Base-by-base conservation (phyloP, 2,888 invertebrate species). In the Anthoptus insignis region DNA sequence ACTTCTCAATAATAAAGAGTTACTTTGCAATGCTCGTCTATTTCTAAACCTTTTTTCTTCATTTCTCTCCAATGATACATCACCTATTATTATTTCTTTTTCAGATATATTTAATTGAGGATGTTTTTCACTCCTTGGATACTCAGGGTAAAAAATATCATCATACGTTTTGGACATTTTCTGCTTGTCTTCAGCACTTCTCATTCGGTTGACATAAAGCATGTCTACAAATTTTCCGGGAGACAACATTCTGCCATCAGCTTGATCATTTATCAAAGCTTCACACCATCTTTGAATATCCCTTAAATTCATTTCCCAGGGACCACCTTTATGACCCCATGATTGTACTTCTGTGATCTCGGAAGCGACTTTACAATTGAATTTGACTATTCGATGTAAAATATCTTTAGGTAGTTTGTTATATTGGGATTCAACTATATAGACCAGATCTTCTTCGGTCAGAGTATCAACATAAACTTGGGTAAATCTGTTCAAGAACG, bases 271-370 rank as follows among this genome's bases (percentile, higher is more conserved):
- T 29, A 95, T 85, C 0, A 96, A 92, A 0, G 96, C 95, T 76
- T 98, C 96, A 81, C 98, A 98, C 99, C 99, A 99, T 73, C 99
- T 95, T 65, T 97, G 96, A 73, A 99, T 94, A 83, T 99, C 99
- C 76, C 99, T 95, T 52, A 99, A 93, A 91, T 99, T 99, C 91
- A 99, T 98, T 88, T 99, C 99, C 97, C 98, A 99, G 0, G 99
- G 99, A 0, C 97, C 96, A 0, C 99, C 99, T 79, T 93, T 95
- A 73, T 95, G 95, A 0, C 97, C 99, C 95, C 97, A 98, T 1
- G 82, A 80, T 64, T 95, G 94, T 75, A 95, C 84, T 45, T 94
- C 91, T 1, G 95, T 94, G 13, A 97, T 94, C 78, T 96, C 96
- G 11, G 93, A 83, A 0, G 95, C 94, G 4, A 98, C 84, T 82